These are phyloP conservation scores for Coracias cyanogaster DNA, from an alignment of 2,797 vertebrate species.

Conservation along the genomic window DNA sequence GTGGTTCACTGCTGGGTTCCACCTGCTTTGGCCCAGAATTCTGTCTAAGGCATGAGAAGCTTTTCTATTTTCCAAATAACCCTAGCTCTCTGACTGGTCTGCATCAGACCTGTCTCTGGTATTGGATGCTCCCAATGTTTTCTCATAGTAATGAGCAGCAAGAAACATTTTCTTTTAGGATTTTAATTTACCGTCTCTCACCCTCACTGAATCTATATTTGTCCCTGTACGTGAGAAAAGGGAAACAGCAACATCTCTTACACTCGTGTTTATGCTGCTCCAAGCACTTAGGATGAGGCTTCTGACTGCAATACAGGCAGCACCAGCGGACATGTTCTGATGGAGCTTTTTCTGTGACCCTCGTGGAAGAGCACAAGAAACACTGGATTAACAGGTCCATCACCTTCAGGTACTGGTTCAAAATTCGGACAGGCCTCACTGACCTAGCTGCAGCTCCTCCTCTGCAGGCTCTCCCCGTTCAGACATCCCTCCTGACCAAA, in stretches of 20 bases:
- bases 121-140: background rate
- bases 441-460: background rate
- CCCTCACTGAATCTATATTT: conserved; percentile 32
- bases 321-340: fast-evolving
- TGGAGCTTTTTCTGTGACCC: background rate
- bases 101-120: fast-evolving
- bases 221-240: background rate
- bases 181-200: conserved; percentile 47
- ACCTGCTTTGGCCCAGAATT: background rate
- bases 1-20: fast-evolving
- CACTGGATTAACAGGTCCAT: background rate
- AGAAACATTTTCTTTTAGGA: background rate
- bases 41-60: fast-evolving
- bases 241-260: background rate
- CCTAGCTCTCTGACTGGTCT: background rate
- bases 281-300: background rate
- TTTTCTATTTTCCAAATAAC: fast-evolving
- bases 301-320: fast-evolving
- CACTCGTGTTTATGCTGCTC: fast-evolving
- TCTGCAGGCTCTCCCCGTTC: background rate
- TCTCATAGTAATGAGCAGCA: background rate
- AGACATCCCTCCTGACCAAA: fast-evolving
- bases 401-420: background rate
- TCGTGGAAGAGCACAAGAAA: fast-evolving
- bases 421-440: fast-evolving